Evolutionary conservation across 2,888 invertebrate species (phyloP).

Genomic region (Lordiphosa fenestrarum): DNA sequence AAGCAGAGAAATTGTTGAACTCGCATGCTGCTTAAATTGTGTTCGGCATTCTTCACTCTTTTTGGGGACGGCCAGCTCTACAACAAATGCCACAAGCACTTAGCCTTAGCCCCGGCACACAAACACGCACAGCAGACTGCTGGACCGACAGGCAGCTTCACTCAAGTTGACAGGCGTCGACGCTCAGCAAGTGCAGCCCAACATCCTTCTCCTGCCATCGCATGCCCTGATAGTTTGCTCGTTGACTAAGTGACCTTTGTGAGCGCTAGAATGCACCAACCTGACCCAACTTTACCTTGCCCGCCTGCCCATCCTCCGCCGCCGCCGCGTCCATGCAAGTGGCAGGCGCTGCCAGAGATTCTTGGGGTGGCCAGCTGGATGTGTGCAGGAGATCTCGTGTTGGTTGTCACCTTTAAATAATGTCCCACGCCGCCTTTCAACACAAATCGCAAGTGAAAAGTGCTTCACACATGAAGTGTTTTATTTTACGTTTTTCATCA

Average conservation of each 20-base stretch:
- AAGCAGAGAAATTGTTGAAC: conserved; percentile 35
- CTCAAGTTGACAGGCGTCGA: conserved; percentile 59
- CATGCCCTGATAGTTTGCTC: conserved; percentile 48
- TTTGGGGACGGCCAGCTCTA: conserved; percentile 21
- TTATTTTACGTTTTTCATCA: conserved; percentile 42
- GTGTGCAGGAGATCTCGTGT: conserved; percentile 58
- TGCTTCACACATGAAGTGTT: conserved; percentile 71
- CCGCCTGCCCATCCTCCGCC: conserved; percentile 2
- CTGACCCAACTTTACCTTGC: conserved; percentile 49
- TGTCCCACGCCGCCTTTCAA: conserved; percentile 76
- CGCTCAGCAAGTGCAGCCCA: conserved; percentile 17
- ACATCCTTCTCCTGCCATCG: conserved; percentile 24
- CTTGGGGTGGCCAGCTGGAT: conserved; percentile 2
- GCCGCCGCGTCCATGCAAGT: conserved; percentile 18
- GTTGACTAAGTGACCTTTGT: conserved; percentile 70
- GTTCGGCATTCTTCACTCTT: conserved; percentile 14
- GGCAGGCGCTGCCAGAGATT: conserved; percentile 31
- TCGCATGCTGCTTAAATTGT: conserved; percentile 35
- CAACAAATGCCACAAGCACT: conserved; percentile 48
- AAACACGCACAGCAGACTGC: conserved; percentile 12
- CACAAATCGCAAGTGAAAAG: conserved; percentile 78
- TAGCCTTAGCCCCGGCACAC: conserved; percentile 38
- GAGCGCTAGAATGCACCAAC: conserved; percentile 52
- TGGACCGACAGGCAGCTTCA: conserved; percentile 40
- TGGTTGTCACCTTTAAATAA: conserved; percentile 76